These are phyloP conservation scores for Rhopalosiphum maidis DNA, from an alignment of 1,140 invertebrate species.

Conservation along the genomic window DNA sequence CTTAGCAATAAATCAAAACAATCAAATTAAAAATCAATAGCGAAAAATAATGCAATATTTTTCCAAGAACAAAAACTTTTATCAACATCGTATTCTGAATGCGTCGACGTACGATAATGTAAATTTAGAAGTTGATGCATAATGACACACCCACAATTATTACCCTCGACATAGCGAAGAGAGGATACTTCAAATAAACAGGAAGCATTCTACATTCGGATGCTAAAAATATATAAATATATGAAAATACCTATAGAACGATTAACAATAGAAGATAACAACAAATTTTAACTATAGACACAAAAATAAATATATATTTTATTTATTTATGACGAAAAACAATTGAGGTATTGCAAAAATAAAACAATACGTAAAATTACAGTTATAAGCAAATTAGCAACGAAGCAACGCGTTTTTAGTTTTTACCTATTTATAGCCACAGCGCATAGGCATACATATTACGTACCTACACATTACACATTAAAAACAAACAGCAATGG, in stretches of 20 bases:
- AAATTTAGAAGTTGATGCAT: not conserved
- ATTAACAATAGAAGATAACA: not conserved
- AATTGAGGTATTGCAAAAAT: not conserved
- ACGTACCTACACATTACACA: not conserved
- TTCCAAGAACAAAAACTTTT: not conserved
- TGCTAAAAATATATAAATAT: not conserved
- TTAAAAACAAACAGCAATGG: not conserved
- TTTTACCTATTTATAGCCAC: conserved; percentile 29
- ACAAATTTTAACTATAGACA: not conserved
- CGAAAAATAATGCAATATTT: not conserved
- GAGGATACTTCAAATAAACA: not conserved
- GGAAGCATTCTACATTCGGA: not conserved
- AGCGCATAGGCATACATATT: not conserved
- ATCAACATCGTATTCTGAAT: not conserved
- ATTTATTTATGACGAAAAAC: not conserved
- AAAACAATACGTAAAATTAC: not conserved
- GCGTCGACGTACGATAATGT: not conserved
- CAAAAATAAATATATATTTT: not conserved
- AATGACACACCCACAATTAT: not conserved
- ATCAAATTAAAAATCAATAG: not conserved
- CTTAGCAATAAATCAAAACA: not conserved
- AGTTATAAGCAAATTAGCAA: not conserved
- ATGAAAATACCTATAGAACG: not conserved
- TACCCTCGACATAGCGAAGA: not conserved
- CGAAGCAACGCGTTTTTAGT: not conserved